phyloP scores from a whole-genome alignment of 2,797 vertebrate species.

The Anniella stebbinsi region DNA sequence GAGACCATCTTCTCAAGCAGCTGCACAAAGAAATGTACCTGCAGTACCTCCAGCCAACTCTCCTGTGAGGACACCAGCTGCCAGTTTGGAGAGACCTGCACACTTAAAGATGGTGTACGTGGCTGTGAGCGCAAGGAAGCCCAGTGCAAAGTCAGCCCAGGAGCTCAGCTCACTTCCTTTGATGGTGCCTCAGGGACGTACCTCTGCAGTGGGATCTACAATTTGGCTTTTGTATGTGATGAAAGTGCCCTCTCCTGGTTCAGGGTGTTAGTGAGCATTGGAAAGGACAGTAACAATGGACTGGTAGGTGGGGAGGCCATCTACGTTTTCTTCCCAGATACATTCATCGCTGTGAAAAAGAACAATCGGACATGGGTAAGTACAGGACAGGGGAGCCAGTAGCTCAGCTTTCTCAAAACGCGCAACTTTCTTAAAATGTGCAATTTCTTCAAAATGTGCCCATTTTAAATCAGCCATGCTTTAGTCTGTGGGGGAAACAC shows the following conservation, averaged over 20 bases:
- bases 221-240: conserved; percentile 78
- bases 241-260: conserved; percentile 75
- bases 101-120: conserved; percentile 66
- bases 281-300: neutral
- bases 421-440: no score
- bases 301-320: neutral
- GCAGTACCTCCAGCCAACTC: conserved; percentile 71
- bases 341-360: conserved; percentile 13
- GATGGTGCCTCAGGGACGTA: conserved; percentile 74
- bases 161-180: conserved; percentile 77
- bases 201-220: conserved; percentile 71
- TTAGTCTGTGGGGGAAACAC: no score
- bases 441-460: no score
- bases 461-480: no score
- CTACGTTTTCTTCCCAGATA: neutral
- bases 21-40: conserved; percentile 79
- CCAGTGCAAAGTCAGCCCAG: conserved; percentile 73
- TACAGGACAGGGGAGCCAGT: neutral
- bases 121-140: conserved; percentile 71
- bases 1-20: conserved; percentile 46
- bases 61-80: conserved; percentile 75
- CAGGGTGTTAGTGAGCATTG: conserved; percentile 72
- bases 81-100: conserved; percentile 61
- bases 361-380: conserved; percentile 27
- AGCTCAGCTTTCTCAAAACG: neutral